Percentiles rank a stretch among this genome's conserved stretches.
Evolutionary conservation across 2,797 vertebrate genomes (phyloP).

Genomic region (Channallabes apus): DNA sequence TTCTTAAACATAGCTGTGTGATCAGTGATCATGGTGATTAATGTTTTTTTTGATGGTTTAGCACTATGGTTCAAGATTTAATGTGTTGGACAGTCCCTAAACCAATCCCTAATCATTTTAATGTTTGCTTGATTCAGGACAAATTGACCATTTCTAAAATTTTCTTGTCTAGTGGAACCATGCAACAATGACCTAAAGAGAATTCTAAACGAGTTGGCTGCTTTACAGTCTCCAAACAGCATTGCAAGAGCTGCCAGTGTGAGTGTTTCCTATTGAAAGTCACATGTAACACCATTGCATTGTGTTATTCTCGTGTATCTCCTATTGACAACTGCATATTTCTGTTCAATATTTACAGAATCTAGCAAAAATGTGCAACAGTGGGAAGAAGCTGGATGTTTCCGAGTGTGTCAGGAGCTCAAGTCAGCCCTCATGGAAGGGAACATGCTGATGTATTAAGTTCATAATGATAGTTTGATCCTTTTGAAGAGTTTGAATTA

Average conservation of each 20-base stretch:
- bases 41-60: too few species aligned
- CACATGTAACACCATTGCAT: not conserved
- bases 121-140: too few species aligned
- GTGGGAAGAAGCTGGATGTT: conserved; percentile 82
- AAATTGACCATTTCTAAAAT: too few species aligned
- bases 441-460: conserved; percentile 10
- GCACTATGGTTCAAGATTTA: too few species aligned
- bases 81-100: too few species aligned
- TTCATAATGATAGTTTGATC: not conserved
- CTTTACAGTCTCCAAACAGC: conserved; percentile 91
- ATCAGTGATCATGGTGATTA: too few species aligned
- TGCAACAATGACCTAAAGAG: conserved; percentile 79
- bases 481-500: not conserved
- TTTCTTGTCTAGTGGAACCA: conserved; percentile 56
- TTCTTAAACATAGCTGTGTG: too few species aligned
- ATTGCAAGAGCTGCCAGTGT: conserved; percentile 91
- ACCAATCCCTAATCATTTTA: too few species aligned
- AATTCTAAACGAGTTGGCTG: conserved; percentile 89
- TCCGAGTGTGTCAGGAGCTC: conserved; percentile 82
- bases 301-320: not conserved
- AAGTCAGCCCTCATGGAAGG: conserved; percentile 58
- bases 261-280: conserved; percentile 57
- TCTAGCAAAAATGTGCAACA: conserved; percentile 90
- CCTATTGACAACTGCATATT: not conserved
- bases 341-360: conserved; percentile 76